Evolutionary conservation across 2,113 vertebrate genomes (phyloP), one percentile per base, ranked within the genome.

Genomic region (Megalops atlanticus): DNA sequence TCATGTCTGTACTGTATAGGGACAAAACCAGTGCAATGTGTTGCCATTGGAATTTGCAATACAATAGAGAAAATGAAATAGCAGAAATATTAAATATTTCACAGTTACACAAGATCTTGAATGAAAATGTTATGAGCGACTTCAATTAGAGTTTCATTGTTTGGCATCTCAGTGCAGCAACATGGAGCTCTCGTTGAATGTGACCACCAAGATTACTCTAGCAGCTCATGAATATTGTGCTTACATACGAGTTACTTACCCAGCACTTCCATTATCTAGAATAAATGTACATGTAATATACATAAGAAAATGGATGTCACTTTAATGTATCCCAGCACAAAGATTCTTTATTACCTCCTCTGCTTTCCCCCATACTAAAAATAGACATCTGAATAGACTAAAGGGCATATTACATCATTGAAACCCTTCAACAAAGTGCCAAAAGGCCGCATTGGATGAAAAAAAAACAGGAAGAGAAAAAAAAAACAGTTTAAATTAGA

Each of bases 281-380:
- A 80, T 83, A 76, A 89, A 87, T 84, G 80, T 85, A 71, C 84
- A 89, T 91, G 85, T 84, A 91, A 89, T 90, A 90, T 86, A 82
- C 82, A 91, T 88, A 85, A 87, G 83, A 75, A 84, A 87, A 87
- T 80, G 74, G 77, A 87, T 85, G 84, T 81, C 86, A 82, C 84
- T 89, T 81, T 82, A 84, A 71, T 89, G 77, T 71, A 43, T 84
- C 15, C n/a, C 45, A 74, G 47, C 45, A 43, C 27, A 64, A 33
- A 70, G 49, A 58, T 21, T 80, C 87, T 38, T 69, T 75, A 47
- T 69, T 76, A 71, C 83, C 76, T 84, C 82, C 40, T 82, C 72
- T 83, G 81, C 75, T 69, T 87, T 80, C 79, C 75, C 72, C 35
- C 47, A n/a, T 81, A 82, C 81, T 83, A 81, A 88, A 85, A 90